phyloP scores from a whole-genome alignment of 2,888 invertebrate genomes.

The Mesochorus sp. region DNA sequence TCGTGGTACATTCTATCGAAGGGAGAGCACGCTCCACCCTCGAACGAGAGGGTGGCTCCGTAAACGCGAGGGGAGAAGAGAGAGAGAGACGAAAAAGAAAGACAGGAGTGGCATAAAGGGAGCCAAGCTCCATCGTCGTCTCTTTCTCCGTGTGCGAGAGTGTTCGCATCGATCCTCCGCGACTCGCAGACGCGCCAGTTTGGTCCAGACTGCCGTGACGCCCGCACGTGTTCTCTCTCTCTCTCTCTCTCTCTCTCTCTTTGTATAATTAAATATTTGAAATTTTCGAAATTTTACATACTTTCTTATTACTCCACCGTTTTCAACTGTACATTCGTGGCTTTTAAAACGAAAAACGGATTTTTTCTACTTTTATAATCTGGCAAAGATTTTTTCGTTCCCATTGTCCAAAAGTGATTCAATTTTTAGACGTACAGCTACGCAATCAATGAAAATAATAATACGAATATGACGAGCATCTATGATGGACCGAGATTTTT shows the following conservation, averaged over 20 bases:
- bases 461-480: no score
- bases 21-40: constrained; percentile 42
- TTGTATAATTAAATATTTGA: neutral
- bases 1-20: neutral
- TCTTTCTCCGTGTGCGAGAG: constrained; percentile 48
- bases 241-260: no score
- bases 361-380: no score
- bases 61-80: constrained; percentile 14
- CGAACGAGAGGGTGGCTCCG: constrained; percentile 46
- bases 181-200: constrained; percentile 76
- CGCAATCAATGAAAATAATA: no score
- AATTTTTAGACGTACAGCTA: no score
- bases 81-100: constrained; percentile 4
- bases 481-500: no score
- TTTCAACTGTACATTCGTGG: neutral
- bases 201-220: constrained; percentile 74
- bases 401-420: no score
- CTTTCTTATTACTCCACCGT: neutral
- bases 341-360: no score
- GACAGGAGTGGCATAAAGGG: constrained; percentile 24
- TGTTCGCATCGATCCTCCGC: constrained; percentile 78
- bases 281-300: neutral
- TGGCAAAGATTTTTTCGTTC: no score
- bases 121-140: constrained; percentile 23
- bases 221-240: constrained; percentile 58